These are phyloP conservation scores for Stenoptilia bipunctidactyla DNA, from an alignment of 2,888 invertebrate species.

Conservation along the genomic window DNA sequence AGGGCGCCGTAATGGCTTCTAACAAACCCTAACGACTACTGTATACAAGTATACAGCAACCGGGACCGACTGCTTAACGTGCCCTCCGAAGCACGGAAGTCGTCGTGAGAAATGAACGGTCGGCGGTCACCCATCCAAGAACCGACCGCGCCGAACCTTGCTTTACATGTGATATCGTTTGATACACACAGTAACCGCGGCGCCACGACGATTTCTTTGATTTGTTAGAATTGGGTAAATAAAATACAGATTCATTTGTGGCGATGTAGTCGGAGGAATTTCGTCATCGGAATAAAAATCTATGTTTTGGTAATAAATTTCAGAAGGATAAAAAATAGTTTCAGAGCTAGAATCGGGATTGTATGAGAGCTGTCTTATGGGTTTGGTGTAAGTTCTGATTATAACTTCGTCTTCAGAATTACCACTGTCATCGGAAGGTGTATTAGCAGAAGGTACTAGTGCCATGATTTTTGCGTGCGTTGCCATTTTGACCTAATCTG, in stretches of 20 bases:
- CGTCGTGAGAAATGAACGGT: no score
- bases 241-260: neutral
- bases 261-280: neutral
- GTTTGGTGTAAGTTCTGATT: neutral
- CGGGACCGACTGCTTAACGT: no score
- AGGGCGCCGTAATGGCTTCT: no score
- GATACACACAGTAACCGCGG: no score
- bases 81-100: no score
- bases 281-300: neutral
- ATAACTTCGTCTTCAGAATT: neutral
- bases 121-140: no score
- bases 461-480: neutral
- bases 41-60: no score
- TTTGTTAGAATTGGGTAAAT: neutral
- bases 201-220: no score
- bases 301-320: neutral
- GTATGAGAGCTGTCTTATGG: neutral
- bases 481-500: neutral
- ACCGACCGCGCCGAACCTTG: no score
- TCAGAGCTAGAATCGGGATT: neutral
- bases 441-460: neutral
- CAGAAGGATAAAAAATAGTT: neutral
- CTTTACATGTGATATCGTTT: no score
- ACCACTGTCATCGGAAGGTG: neutral
- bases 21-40: no score